These are phyloP conservation scores for Nemurella pictetii DNA, from an alignment of 2,888 invertebrate species.

Conservation along the genomic window DNA sequence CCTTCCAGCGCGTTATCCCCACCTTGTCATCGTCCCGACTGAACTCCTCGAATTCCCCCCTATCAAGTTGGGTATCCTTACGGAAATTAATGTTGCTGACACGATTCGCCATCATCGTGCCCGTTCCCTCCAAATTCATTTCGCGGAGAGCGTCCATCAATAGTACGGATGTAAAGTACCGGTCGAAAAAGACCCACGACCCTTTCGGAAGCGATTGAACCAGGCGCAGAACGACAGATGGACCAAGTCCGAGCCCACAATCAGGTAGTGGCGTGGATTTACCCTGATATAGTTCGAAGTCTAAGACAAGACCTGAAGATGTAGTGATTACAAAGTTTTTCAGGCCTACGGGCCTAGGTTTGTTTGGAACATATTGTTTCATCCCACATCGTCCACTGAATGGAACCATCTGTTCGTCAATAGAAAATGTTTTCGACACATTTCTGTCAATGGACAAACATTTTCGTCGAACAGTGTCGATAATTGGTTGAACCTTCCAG, in stretches of 20 bases:
- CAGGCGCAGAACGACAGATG: constrained; percentile 42
- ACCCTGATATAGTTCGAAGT: constrained; percentile 47
- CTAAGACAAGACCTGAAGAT: constrained; percentile 42
- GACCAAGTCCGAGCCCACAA: constrained; percentile 41
- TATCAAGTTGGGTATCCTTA: constrained; percentile 43
- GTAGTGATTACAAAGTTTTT: constrained; percentile 49
- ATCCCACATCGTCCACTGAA: constrained; percentile 44
- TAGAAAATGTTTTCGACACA: constrained; percentile 43
- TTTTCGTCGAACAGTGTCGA: constrained; percentile 45
- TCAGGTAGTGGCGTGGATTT: constrained; percentile 41
- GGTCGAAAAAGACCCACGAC: constrained; percentile 43
- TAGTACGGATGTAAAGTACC: constrained; percentile 40
- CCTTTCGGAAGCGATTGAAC: constrained; percentile 43
- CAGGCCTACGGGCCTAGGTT: constrained; percentile 47
- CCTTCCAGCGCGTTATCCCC: constrained; percentile 47
- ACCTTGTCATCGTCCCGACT: constrained; percentile 43
- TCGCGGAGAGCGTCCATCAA: neutral
- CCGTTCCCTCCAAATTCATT: constrained; percentile 40
- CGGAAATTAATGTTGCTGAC: constrained; percentile 41
- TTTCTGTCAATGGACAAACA: constrained; percentile 43
- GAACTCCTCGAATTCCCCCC: constrained; percentile 44
- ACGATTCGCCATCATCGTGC: constrained; percentile 41
- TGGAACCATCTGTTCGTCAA: constrained; percentile 47
- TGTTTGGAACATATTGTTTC: constrained; percentile 45
- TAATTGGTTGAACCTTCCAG: constrained; percentile 42